Conservation (phyloP, 1,140 invertebrate species). For the Schlechtendalia chinensis region DNA sequence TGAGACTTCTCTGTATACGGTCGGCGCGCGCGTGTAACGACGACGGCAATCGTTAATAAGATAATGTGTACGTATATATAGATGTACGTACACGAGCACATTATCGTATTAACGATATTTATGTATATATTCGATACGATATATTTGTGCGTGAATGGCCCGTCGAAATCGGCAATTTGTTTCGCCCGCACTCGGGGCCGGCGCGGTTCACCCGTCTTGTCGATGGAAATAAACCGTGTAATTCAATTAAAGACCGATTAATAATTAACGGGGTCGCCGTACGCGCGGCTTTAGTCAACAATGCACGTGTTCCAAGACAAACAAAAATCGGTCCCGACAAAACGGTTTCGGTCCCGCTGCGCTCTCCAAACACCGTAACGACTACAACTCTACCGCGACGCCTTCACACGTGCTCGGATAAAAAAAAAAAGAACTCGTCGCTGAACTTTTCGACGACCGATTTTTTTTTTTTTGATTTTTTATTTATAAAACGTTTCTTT, state of each 20-base stretch:
- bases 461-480: constrained; percentile 14
- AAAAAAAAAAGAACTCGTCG: constrained; percentile 40
- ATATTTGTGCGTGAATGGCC: too few relatives aligned
- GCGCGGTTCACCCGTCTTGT: background rate
- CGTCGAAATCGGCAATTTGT: constrained; percentile 6
- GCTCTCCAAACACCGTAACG: constrained; percentile 46
- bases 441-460: constrained; percentile 35
- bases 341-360: constrained; percentile 47
- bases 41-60: too few relatives aligned
- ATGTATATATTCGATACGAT: too few relatives aligned
- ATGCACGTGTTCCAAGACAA: constrained; percentile 48
- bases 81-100: too few relatives aligned
- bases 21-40: too few relatives aligned
- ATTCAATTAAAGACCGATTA: constrained; percentile 50
- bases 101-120: too few relatives aligned
- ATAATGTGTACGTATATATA: too few relatives aligned
- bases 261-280: constrained; percentile 45
- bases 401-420: constrained; percentile 36
- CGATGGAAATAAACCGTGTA: constrained; percentile 48
- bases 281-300: constrained; percentile 40
- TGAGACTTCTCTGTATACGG: too few relatives aligned
- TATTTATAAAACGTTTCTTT: constrained; percentile 39
- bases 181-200: constrained; percentile 4
- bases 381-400: constrained; percentile 10
- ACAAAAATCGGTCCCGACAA: constrained; percentile 48